Evolutionary conservation across 2,888 invertebrate species (phyloP), one percentile per base, ranked within the genome.

Genomic region (Capitulum mitella): DNA sequence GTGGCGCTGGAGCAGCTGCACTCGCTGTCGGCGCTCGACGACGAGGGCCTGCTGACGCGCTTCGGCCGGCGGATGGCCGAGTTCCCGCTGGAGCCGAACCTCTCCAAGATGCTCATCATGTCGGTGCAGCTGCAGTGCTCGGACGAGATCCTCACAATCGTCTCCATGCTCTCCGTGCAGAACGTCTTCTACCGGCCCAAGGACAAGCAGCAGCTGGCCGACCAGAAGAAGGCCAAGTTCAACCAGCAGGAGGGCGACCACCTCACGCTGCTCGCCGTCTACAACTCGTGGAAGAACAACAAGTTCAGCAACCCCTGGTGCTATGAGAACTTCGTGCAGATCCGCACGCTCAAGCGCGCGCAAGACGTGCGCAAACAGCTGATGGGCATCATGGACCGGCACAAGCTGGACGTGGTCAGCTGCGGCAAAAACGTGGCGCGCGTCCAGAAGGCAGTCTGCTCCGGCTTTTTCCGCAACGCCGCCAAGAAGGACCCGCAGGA

Each of bases 281-380:
- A 97, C 85, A 99, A 99, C 85, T 97, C 98, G 78, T 99, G 99
- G 99, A 93, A 96, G 84, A 98, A 98, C 85, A 98, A 98, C 85
- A 98, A 98, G 87, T 98, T 98, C 86, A 97, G 97, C 0, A 97
- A 96, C 85, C 96, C 97, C 0, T 99, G 99, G 99, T 99, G 99
- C 86, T 98, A 97, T 84, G 98, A 99, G 85, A 99, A 99, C 88
- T 99, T 99, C 85, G 96, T 99, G 6, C 98, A 99, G 88, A 95
- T 97, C 51, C 88, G 98, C 37, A 98, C 98, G 0, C 87, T 99
- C 80, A 99, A 99, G 85, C 89, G 98, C 34, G 97, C 98, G 0
- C 97, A 98, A 87, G 98, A 99, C 87, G 97, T 99, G 0, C 89
- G 99, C 70, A 99, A 99, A 86, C 99, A 99, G 85, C 87, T 99